Percentiles rank a stretch among this genome's conserved stretches.
These are phyloP conservation scores for Saccostrea glomerata DNA, from an alignment of 1,140 invertebrate species.

Conservation along the genomic window DNA sequence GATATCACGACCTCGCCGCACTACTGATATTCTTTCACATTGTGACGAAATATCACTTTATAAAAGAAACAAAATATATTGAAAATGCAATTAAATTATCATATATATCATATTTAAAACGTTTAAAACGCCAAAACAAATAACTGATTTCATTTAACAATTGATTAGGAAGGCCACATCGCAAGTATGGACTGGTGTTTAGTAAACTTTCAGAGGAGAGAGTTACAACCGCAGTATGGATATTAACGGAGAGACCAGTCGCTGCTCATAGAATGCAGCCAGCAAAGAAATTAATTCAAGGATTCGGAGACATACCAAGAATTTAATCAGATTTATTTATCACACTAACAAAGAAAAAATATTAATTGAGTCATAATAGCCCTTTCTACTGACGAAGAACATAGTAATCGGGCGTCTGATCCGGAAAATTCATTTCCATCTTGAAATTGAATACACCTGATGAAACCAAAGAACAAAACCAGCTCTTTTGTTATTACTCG, in stretches of 20 bases:
- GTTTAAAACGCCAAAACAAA: too few species aligned
- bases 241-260: not conserved
- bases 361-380: slow-evolving; percentile 9
- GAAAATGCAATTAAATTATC: too few species aligned
- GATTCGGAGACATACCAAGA: not conserved
- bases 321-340: slow-evolving; percentile 25
- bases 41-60: too few species aligned
- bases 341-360: not conserved
- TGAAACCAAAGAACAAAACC: not conserved
- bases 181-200: too few species aligned
- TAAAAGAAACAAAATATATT: too few species aligned
- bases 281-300: not conserved
- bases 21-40: too few species aligned
- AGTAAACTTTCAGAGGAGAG: too few species aligned
- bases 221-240: too few species aligned
- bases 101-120: too few species aligned
- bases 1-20: too few species aligned
- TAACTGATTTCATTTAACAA: too few species aligned
- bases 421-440: slow-evolving; percentile 7
- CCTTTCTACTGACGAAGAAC: not conserved
- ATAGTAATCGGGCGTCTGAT: not conserved
- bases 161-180: too few species aligned
- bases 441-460: slow-evolving; percentile 27
- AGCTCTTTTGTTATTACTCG: slow-evolving; percentile 26
- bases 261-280: not conserved